These are phyloP conservation scores for Raja brachyura DNA, from an alignment of 2,113 vertebrate species.

Conservation along the genomic window DNA sequence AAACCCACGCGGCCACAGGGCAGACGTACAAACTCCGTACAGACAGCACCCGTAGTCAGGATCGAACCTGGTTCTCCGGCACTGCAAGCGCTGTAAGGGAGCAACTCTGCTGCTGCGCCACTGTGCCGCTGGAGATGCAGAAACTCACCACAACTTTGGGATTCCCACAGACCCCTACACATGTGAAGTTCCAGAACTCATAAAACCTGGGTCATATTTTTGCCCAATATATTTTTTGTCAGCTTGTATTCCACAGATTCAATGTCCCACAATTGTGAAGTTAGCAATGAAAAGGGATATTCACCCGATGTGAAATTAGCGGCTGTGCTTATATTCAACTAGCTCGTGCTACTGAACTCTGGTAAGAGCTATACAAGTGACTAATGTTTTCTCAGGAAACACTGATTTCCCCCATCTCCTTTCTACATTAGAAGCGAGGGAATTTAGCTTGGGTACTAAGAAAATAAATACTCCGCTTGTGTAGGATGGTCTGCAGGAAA, in stretches of 20 bases:
- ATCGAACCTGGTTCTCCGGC: too few relatives aligned
- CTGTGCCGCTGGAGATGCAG: too few relatives aligned
- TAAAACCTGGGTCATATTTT: not conserved
- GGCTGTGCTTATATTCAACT: not conserved
- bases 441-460: slow-evolving; percentile 11
- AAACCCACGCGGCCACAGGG: too few relatives aligned
- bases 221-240: not conserved
- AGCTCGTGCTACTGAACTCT: not conserved
- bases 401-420: not conserved
- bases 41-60: too few relatives aligned
- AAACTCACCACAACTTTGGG: too few relatives aligned
- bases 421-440: not conserved
- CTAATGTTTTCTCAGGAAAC: not conserved
- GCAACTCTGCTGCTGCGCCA: too few relatives aligned
- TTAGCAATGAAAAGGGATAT: not conserved
- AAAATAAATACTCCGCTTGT: not conserved
- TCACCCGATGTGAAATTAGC: not conserved
- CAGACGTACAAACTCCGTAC: too few relatives aligned
- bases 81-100: too few relatives aligned
- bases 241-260: not conserved
- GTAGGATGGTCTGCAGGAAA: not conserved
- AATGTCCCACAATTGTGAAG: not conserved
- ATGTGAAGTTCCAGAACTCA: too few relatives aligned
- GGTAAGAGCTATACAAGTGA: not conserved
- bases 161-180: too few relatives aligned